phyloP scores from a whole-genome alignment of 2,797 vertebrate genomes.

The Lates japonicus region DNA sequence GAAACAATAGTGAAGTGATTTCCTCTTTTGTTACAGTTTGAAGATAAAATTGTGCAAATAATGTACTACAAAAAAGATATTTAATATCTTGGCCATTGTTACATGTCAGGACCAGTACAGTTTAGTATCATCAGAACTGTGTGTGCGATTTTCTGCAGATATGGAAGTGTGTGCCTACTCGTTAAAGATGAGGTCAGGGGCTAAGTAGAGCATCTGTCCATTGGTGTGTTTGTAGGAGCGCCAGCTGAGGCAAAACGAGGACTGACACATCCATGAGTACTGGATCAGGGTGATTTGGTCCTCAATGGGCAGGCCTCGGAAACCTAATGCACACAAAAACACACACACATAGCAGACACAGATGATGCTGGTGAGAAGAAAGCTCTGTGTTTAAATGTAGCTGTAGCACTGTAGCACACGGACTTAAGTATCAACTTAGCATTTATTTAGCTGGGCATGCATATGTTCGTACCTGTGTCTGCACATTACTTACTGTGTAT shows the following conservation, averaged over 20 bases:
- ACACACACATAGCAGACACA: constrained; percentile 47
- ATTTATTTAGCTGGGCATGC: background rate
- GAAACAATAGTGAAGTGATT: background rate
- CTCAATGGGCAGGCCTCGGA: constrained; percentile 98
- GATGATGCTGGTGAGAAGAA: constrained; percentile 6
- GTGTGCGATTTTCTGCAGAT: constrained; percentile 10
- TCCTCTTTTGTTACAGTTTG: constrained; percentile 9
- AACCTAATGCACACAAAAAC: constrained; percentile 87
- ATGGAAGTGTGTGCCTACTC: constrained; percentile 89
- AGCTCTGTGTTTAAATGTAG: constrained; percentile 7
- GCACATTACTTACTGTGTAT: background rate
- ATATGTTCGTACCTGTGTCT: constrained; percentile 19
- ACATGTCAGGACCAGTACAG: background rate
- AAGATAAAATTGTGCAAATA: background rate
- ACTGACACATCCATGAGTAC: constrained; percentile 99
- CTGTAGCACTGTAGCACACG: no score
- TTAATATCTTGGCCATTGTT: background rate
- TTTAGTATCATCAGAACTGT: background rate
- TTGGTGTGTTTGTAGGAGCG: constrained; percentile 99
- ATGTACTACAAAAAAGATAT: background rate
- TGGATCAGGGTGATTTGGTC: constrained; percentile 99
- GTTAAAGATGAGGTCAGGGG: constrained; percentile 98
- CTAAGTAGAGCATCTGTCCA: constrained; percentile 99
- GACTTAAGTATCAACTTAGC: constrained; percentile 12
- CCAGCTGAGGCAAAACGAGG: constrained; percentile 99